Base-by-base conservation (phyloP, 1,140 invertebrate species). In the Halesus radiatus region DNA sequence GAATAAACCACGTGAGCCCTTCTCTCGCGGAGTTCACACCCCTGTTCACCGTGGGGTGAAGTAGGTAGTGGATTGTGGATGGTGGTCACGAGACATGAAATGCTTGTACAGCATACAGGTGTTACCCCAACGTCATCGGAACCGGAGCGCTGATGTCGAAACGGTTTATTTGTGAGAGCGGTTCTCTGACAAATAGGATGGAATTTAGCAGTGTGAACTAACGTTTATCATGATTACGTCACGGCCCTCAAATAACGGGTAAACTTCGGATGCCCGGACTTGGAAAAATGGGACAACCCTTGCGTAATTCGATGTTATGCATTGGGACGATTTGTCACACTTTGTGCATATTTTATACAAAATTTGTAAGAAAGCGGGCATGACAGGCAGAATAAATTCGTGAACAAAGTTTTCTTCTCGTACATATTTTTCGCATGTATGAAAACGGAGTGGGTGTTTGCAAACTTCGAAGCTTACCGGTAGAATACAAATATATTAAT, bases 141-240 rank as follows among this genome's bases (percentile, higher is more conserved):
- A 70, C 13, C 13, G 52, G 26, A 22, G 45, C 37, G 20, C 58
- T 66, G n/a, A 29, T 76, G 45, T 52, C 54, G 37, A 64, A 45
- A 37, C 13, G 58, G 56, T 77, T 77, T 77, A 77, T 77, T 77
- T 77, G 75, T 77, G 15, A 53, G 75, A 77, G 45, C 45, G 45
- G 75, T 78, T 72, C 13, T n/a, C 62, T 78, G 76, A 78, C 64
- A 78, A 78, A 78, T 78, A 64, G 76, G 26, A 68, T 52, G 20
- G 56, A 64, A 78, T 68, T 54, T 52, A 54, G 26, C 52, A 72
- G 62, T 72, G 26, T 16, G 45, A 60, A 66, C 20, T 45, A 45
- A 58, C 76, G 70, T 78, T 78, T 78, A 58, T 78, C 76, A 78
- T 26, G 76, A 64, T 78, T 72, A 78, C 23, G 76, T 52, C 75